phyloP scores from a whole-genome alignment of 2,113 vertebrate genomes.

The Ceyx melanurus region DNA sequence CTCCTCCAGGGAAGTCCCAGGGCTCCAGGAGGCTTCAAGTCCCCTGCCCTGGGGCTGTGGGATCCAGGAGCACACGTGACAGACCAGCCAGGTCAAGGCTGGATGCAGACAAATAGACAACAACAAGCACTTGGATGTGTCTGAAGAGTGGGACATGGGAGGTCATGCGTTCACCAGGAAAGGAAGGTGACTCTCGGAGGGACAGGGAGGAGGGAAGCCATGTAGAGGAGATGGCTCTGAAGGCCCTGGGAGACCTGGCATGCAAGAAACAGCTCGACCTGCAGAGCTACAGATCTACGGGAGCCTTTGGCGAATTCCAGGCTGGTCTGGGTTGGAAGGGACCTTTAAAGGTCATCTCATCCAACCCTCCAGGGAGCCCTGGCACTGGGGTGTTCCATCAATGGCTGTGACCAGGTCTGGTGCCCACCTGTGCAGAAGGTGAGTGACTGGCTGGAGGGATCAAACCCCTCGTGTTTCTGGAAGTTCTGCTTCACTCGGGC shows the following conservation, averaged over 20 bases:
- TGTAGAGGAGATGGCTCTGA: not conserved
- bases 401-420: not conserved
- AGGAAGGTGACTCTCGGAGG: not conserved
- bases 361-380: not conserved
- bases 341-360: not conserved
- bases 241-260: not conserved
- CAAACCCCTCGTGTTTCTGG: not conserved
- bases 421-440: not conserved
- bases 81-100: not conserved
- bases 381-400: not conserved
- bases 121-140: not conserved
- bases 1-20: accelerated
- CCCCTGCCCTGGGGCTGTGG: not conserved
- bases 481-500: not conserved
- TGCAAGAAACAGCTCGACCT: accelerated
- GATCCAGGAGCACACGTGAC: accelerated
- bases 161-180: not conserved
- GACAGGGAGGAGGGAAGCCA: not conserved
- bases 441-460: not conserved
- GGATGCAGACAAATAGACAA: not conserved
- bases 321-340: not conserved
- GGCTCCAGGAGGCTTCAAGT: accelerated
- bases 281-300: accelerated
- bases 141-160: not conserved
- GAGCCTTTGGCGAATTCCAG: not conserved